phyloP scores from a whole-genome alignment of 2,797 vertebrate species.

The Antrozous pallidus region DNA sequence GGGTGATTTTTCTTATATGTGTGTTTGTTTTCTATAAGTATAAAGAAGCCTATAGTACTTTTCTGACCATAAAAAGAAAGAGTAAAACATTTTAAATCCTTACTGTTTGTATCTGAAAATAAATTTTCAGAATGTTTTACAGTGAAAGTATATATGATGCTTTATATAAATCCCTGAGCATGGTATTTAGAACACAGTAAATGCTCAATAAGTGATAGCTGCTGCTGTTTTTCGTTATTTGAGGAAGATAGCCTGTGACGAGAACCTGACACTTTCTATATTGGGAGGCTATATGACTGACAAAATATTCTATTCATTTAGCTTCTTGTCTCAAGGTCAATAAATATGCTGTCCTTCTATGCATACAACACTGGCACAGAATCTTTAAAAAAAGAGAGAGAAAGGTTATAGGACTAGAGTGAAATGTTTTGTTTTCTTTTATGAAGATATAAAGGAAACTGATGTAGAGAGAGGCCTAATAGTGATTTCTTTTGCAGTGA shows the following conservation, averaged over 20 bases:
- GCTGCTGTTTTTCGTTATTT: neutral
- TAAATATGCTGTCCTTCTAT: neutral
- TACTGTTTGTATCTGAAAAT: constrained; percentile 21
- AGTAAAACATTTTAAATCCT: neutral
- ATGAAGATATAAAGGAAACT: neutral
- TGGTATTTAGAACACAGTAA: neutral
- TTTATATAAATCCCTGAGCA: constrained; percentile 1
- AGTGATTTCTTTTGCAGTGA: neutral
- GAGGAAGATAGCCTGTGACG: neutral
- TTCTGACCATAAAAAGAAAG: neutral
- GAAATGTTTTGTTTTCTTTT: constrained; percentile 24
- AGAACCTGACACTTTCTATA: neutral
- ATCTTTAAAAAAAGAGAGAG: neutral
- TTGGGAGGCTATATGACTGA: neutral
- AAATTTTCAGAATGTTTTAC: constrained; percentile 19
- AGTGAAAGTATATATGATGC: constrained; percentile 12
- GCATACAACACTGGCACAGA: neutral
- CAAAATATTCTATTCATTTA: neutral
- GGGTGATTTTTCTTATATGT: no score
- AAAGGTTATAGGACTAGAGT: neutral
- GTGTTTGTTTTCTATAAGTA: no score
- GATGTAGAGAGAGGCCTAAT: neutral
- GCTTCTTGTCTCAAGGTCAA: neutral
- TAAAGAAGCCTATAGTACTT: neutral
- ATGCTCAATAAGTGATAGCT: neutral